Evolutionary conservation across 1,140 invertebrate genomes (phyloP), one percentile per base, ranked within the genome.

Genomic region (Bradysia coprophila): DNA sequence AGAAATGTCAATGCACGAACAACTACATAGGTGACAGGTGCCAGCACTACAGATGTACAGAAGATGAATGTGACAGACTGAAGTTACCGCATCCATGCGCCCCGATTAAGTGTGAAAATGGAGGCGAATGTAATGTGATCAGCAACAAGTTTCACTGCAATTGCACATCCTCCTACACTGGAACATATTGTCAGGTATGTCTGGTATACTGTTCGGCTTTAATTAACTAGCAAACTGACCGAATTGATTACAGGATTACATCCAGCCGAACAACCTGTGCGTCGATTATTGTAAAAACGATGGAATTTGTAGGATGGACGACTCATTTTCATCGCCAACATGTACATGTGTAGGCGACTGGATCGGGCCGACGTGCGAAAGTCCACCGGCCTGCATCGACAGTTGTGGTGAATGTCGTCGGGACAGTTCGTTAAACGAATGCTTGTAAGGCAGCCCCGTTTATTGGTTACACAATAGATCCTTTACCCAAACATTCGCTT

Each of bases 151-250:
- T 53, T 4, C 49, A 56, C 43, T 81, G 76, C 55, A 65, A 66
- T 42, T 83, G 80, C 54, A 69, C 65, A n/a, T 56, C 67, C 21
- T 66, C 72, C 22, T 82, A 71, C 67, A 70, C 70, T 13, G 80
- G 80, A 4, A 64, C 71, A 37, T 65, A 71, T 9, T 83, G 80
- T 56, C 75, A 81, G 49, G 62, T 51, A 36, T 31, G 36, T 36
- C 21, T 37, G 41, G 24, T 11, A 16, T 22, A 21, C n/a, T 33
- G n/a, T 42, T 15, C 16, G n/a, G n/a, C n/a, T 28, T 8, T 16
- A 15, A 18, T 8, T 40, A 21, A 28, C 19, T 24, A 21, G 20
- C 20, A 1, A 41, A 28, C 13, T 28, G n/a, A n/a, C n/a, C n/a
- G n/a, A 28, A 8, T 41, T 43, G 45, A 46, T 49, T 44, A 10